A percentile compares a stretch with the other conserved stretches of the same genome.
These are phyloP conservation scores for Caenorhabditis sp. DNA, from an alignment of 2,888 invertebrate species.

Conservation along the genomic window DNA sequence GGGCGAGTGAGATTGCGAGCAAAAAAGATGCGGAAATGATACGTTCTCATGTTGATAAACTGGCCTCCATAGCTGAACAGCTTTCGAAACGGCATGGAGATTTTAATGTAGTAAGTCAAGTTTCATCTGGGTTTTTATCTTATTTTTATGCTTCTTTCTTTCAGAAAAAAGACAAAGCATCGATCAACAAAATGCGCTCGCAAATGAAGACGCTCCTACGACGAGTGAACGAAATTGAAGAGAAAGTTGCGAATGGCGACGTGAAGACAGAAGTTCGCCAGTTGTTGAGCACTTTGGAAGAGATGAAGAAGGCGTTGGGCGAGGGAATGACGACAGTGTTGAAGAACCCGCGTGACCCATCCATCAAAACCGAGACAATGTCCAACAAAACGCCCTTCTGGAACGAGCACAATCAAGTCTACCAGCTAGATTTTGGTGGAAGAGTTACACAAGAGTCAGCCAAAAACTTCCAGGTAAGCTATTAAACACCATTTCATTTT, in stretches of 20 bases:
- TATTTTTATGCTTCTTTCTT: background rate
- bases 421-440: constrained; percentile 98
- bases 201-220: constrained; percentile 72
- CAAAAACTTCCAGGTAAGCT: constrained; percentile 95
- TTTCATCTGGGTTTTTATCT: background rate
- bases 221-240: constrained; percentile 72
- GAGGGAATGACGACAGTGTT: constrained; percentile 46
- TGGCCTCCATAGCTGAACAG: constrained; percentile 69
- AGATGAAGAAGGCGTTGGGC: constrained; percentile 73
- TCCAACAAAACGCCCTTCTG: constrained; percentile 98
- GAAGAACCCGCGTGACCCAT: constrained; percentile 17
- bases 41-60: constrained; percentile 57
- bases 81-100: constrained; percentile 64
- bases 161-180: constrained; percentile 68
- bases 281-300: constrained; percentile 68
- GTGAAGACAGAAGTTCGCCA: constrained; percentile 71
- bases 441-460: constrained; percentile 99
- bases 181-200: constrained; percentile 69
- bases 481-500: constrained; percentile 1
- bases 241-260: constrained; percentile 68
- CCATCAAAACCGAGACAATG: constrained; percentile 86
- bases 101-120: constrained; percentile 65
- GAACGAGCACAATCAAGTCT: constrained; percentile 99
- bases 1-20: constrained; percentile 51
- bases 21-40: constrained; percentile 64